These are phyloP conservation scores for Melinaea marsaeus DNA, from an alignment of 2,888 invertebrate genomes.

Conservation along the genomic window DNA sequence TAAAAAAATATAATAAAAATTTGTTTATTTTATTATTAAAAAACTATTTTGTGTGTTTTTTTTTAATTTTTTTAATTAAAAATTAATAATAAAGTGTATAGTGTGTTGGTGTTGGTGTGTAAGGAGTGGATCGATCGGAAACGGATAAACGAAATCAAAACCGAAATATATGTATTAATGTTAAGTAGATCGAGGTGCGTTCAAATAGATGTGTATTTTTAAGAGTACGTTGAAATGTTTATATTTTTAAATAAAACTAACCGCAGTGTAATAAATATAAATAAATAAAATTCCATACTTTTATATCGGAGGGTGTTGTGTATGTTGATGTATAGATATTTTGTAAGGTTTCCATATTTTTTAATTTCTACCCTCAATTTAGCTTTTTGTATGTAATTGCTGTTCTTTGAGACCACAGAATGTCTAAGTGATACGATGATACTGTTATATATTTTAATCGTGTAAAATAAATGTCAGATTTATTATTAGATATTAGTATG, in stretches of 20 bases:
- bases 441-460: constrained; percentile 59
- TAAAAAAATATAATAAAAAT: too few species aligned
- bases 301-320: constrained; percentile 54
- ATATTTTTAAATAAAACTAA: constrained; percentile 20
- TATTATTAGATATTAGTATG: constrained; percentile 44
- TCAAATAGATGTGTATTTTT: constrained; percentile 55
- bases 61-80: too few species aligned
- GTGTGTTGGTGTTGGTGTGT: background rate
- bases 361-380: constrained; percentile 32
- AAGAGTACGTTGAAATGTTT: constrained; percentile 34
- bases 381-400: constrained; percentile 50
- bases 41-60: too few species aligned
- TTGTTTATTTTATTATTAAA: too few species aligned
- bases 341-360: constrained; percentile 57
- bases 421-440: constrained; percentile 52
- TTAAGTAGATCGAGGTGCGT: constrained; percentile 38
- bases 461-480: constrained; percentile 66
- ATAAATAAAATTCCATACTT: constrained; percentile 61
- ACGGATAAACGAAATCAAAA: constrained; percentile 26
- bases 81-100: background rate
- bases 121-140: background rate
- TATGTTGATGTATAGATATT: constrained; percentile 62
- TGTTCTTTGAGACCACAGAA: constrained; percentile 43
- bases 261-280: constrained; percentile 29
- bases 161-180: constrained; percentile 30